Evolutionary conservation across 2,797 vertebrate species (phyloP).

Genomic region (Chloroceryle inda): DNA sequence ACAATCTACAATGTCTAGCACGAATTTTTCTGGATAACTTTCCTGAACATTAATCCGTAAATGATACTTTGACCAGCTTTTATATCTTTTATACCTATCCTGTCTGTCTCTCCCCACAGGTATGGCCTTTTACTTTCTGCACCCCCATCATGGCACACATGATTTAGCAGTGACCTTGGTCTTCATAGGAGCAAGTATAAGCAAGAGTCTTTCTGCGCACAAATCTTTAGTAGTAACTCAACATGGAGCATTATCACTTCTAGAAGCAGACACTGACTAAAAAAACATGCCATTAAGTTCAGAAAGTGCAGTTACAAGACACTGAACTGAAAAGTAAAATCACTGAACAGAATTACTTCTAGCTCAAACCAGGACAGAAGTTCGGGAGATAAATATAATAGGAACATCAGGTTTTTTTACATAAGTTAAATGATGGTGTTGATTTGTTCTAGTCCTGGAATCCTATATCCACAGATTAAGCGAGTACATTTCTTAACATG

Average conservation of each 20-base stretch:
- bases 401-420: neutral
- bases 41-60: neutral
- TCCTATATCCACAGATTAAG: neutral
- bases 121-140: neutral
- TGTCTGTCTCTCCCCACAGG: neutral
- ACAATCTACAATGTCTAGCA: neutral
- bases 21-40: neutral
- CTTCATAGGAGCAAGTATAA: neutral
- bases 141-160: neutral
- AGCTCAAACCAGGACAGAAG: neutral
- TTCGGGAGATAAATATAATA: neutral
- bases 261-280: neutral
- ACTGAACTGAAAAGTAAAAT: too few relatives aligned
- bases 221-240: neutral
- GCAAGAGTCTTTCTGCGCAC: neutral
- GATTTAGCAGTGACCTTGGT: neutral
- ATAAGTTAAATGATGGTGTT: neutral
- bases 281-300: neutral
- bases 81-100: neutral
- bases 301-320: neutral
- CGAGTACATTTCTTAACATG: neutral
- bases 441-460: neutral
- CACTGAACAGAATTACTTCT: too few relatives aligned
- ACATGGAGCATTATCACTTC: neutral
- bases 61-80: neutral